These are phyloP conservation scores for Chamaetylas fuelleborni DNA, from an alignment of 2,113 vertebrate genomes.

Conservation along the genomic window DNA sequence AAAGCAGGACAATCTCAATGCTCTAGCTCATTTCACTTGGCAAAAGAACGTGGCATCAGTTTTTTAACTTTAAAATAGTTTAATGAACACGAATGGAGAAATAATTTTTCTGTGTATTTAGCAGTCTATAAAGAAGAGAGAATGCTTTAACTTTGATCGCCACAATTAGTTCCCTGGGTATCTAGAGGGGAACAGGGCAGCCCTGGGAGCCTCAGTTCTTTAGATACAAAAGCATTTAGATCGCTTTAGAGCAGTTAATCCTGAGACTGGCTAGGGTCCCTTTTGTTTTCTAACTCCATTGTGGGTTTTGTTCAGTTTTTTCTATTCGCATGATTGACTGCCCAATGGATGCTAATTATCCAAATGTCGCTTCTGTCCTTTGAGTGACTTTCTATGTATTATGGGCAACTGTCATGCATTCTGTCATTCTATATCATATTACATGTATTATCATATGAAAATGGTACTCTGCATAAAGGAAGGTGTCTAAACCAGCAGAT, in stretches of 20 bases:
- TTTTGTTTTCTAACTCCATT: slow-evolving; percentile 86
- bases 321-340: slow-evolving; percentile 83
- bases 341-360: slow-evolving; percentile 87
- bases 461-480: slow-evolving; percentile 76
- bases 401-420: slow-evolving; percentile 84
- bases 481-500: slow-evolving; percentile 76
- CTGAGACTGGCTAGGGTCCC: slow-evolving; percentile 81
- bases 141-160: slow-evolving; percentile 80
- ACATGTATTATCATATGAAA: slow-evolving; percentile 84
- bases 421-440: slow-evolving; percentile 86
- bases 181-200: slow-evolving; percentile 67
- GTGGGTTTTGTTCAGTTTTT: slow-evolving; percentile 84
- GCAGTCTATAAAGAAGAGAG: slow-evolving; percentile 77
- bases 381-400: slow-evolving; percentile 83
- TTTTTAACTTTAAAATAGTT: slow-evolving; percentile 80
- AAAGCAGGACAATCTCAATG: slow-evolving; percentile 56
- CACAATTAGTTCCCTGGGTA: slow-evolving; percentile 82
- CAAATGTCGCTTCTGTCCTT: slow-evolving; percentile 86
- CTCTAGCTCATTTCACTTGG: slow-evolving; percentile 59
- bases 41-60: slow-evolving; percentile 57
- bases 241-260: slow-evolving; percentile 86
- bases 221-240: slow-evolving; percentile 86
- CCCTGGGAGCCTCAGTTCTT: slow-evolving; percentile 77
- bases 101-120: slow-evolving; percentile 75
- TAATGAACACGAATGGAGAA: slow-evolving; percentile 75